Evolutionary conservation across 2,113 vertebrate genomes (phyloP), one percentile per base, ranked within the genome.

Genomic region (Leptocoma aspasia): DNA sequence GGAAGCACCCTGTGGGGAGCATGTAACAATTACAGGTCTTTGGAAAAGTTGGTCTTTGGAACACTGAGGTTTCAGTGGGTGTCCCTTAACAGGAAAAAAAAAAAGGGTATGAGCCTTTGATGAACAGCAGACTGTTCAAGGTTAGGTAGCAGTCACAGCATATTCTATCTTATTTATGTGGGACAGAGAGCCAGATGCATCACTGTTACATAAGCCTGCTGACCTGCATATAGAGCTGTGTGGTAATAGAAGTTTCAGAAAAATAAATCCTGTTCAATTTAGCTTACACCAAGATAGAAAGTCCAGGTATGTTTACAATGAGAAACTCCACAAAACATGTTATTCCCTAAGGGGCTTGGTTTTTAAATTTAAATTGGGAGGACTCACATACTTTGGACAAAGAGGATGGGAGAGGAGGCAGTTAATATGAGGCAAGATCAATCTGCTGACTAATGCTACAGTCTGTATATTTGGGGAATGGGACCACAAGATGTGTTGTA

Each of bases 191-290:
- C 39, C 93, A 95, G 93, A 88, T 95, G 85, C 93, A 93, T 88
- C 79, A 56, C 59, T 92, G 71, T 96, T 96, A 95, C 56, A 78
- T 97, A 96, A 97, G 85, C 78, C 90, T 90, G 90, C 82, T 97
- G 96, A 95, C 92, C 96, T 95, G 94, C 72, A 87, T 90, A 73
- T 39, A 37, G 47, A 70, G 91, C 64, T 93, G 90, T 93, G 78
- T 91, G 50, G 23, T 47, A 76, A 66, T 4, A 72, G 42, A 53
- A 39, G 20, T 59, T 89, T 50, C 47, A 81, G 83, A 65, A 60
- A 89, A 94, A 87, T 18, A 95, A 92, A 89, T 90, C 84, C 66
- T 61, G 37, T 50, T 72, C 42, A 41, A 12, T 10, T 87, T 41
- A 63, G 30, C 17, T 68, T 70, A 26, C 10, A 37, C 2, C 4